Conservation (phyloP, 2,113 vertebrate species). For the Xiphorhynchus elegans region DNA sequence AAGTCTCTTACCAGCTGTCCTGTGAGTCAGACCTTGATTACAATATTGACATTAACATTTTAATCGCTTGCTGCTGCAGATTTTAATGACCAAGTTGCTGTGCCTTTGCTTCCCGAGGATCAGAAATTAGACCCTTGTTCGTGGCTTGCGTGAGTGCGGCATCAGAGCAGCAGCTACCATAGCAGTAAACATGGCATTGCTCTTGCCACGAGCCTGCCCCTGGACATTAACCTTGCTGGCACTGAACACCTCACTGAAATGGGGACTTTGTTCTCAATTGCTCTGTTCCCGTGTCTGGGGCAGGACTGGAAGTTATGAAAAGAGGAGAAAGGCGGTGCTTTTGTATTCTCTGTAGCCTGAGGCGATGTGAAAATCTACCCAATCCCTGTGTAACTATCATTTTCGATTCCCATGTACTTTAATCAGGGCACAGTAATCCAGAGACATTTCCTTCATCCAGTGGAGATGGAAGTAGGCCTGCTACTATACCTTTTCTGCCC, state of each 20-base stretch:
- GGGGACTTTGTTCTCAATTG: constrained; percentile 46
- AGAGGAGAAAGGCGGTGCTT: not conserved
- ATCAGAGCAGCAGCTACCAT: not conserved
- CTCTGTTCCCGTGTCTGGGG: not conserved
- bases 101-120: constrained; percentile 22
- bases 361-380: not conserved
- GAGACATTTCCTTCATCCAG: not conserved
- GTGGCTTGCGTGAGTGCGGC: not conserved
- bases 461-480: not conserved
- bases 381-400: not conserved
- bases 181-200: not conserved
- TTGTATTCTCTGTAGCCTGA: not conserved
- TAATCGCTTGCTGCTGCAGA: constrained; percentile 37
- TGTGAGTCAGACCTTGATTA: constrained; percentile 64
- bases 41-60: constrained; percentile 67
- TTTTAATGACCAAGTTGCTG: constrained; percentile 27
- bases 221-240: constrained; percentile 49
- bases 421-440: not conserved
- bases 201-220: not conserved
- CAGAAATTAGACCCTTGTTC: not conserved
- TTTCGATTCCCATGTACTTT: not conserved
- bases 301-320: not conserved
- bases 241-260: not conserved
- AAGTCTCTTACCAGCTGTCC: constrained; percentile 55
- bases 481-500: not conserved